Conservation (phyloP, 2,113 vertebrate species). For the Sylvietta virens region DNA sequence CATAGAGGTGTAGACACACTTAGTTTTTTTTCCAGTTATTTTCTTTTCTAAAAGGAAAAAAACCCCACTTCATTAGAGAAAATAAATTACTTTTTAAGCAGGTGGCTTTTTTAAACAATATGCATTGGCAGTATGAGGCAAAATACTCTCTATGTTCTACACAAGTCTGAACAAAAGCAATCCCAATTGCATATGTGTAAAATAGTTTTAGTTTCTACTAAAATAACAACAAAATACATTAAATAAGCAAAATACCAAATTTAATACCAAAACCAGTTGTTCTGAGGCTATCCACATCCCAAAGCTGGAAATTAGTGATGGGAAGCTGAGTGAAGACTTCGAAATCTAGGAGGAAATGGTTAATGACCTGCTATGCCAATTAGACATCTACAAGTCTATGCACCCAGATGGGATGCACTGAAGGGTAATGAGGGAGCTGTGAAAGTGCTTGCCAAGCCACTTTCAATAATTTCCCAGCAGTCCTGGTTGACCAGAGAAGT, state of each 20-base stretch:
- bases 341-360: not conserved
- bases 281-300: not conserved
- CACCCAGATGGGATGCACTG: not conserved
- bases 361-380: not conserved
- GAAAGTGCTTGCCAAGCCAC: not conserved
- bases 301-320: not conserved
- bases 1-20: not conserved
- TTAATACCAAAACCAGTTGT: not conserved
- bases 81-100: not conserved
- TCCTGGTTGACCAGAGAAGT: not conserved
- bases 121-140: not conserved
- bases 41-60: not conserved
- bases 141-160: not conserved
- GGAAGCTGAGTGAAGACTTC: not conserved
- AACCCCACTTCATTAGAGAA: not conserved
- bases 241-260: not conserved
- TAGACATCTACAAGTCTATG: not conserved
- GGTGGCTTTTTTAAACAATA: not conserved
- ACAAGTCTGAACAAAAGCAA: not conserved
- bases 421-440: not conserved
- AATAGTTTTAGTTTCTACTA: not conserved
- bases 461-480: not conserved
- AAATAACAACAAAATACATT: not conserved
- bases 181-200: not conserved
- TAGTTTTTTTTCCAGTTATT: not conserved